phyloP scores from a whole-genome alignment of 1,140 invertebrate species.

The Pseudoatta argentina region DNA sequence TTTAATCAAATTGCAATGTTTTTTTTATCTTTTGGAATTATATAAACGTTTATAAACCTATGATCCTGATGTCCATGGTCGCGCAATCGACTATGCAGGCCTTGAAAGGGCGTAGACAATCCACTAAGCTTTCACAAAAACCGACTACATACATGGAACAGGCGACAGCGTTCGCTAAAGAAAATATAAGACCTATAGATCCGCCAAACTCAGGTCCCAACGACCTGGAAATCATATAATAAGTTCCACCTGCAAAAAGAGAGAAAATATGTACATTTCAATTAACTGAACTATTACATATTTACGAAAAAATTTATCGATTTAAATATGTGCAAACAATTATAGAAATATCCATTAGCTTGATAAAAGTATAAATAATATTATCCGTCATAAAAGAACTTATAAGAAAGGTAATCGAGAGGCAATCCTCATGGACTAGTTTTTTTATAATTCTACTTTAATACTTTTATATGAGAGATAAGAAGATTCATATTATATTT shows the following conservation, averaged over 20 bases:
- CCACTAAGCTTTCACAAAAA: slow-evolving; percentile 96
- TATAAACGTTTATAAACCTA: slow-evolving; percentile 75
- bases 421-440: too few relatives aligned
- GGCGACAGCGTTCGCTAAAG: slow-evolving; percentile 97
- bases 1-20: not conserved
- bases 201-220: slow-evolving; percentile 98
- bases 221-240: slow-evolving; percentile 98
- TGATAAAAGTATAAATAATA: not conserved
- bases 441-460: too few relatives aligned
- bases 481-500: too few relatives aligned
- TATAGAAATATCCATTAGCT: slow-evolving; percentile 26
- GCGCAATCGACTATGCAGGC: slow-evolving; percentile 89
- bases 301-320: not conserved
- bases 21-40: not conserved
- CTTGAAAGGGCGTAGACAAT: slow-evolving; percentile 87
- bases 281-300: not conserved
- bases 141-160: slow-evolving; percentile 99
- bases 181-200: slow-evolving; percentile 94
- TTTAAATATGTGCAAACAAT: slow-evolving; percentile 36
- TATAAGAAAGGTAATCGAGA: not conserved
- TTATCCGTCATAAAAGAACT: slow-evolving; percentile 18
- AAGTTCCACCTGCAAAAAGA: slow-evolving; percentile 93
- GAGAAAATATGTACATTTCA: slow-evolving; percentile 71
- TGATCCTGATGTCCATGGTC: slow-evolving; percentile 87
- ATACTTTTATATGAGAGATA: too few relatives aligned